Evolutionary conservation across 1,140 invertebrate species (phyloP), one percentile per base, ranked within the genome.

Genomic region (Aradophagus sp.): DNA sequence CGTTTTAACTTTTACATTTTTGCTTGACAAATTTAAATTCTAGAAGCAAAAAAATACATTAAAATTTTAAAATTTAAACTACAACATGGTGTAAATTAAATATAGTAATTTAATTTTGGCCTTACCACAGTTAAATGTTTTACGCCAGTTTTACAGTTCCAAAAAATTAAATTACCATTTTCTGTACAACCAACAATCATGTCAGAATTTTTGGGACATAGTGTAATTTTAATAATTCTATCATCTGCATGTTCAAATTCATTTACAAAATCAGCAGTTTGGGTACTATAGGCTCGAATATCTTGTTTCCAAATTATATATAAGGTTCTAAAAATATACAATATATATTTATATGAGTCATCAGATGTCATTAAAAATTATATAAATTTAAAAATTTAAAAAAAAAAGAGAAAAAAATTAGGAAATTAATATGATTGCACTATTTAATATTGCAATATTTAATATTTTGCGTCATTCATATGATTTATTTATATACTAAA

Each of bases 211-310:
- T 86, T 81, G 3, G 84, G 73, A 38, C 85, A 80, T 41, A 80
- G 66, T 39, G 80, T 76, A 72, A 90, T 84, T 55, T 87, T 86
- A n/a, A 87, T 79, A 47, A 90, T 80, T 50, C 85, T 80, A 6
- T 79, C 61, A 16, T 79, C 78, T 5, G 83, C 77, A 27, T 86
- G 84, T 68, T 86, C 86, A 27, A 89, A 86, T 63, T 89, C 86
- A 58, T 72, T 69, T 2, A 88, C 77, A 58, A 86, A 85, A 73
- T 89, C 87, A 14, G 86, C 87, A 2, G 89, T 89, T 74, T 85
- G 81, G 0, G 85, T 84, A 72, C 85, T 90, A 55, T 89, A 91
- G n/a, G 87, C 86, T 50, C 86, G 83, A 31, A 91, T 85, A 16
- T 83, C 73, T 29, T 87, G 81, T 13, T 87, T 87, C 79, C 86